Conservation (phyloP, 2,113 vertebrate genomes). For the Semicossyphus pulcher region DNA sequence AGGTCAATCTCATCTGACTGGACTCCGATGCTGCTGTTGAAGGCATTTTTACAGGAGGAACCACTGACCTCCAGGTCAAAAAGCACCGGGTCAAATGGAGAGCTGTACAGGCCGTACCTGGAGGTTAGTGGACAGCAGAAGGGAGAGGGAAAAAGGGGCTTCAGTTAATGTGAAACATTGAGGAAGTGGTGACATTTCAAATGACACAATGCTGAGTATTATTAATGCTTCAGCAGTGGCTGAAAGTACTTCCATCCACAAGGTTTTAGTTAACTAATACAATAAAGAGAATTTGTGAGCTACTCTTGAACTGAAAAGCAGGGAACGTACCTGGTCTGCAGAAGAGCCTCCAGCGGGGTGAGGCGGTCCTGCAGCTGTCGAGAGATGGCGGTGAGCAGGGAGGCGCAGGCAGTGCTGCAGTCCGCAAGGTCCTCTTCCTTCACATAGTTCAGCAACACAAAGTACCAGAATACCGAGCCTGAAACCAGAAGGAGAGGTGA, state of each 20-base stretch:
- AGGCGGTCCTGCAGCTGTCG: conserved; percentile 95
- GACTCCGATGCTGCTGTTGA: conserved; percentile 93
- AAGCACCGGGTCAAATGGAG: conserved; percentile 97
- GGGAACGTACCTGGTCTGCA: conserved; percentile 91
- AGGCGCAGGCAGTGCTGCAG: conserved; percentile 95
- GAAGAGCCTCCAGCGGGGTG: conserved; percentile 95
- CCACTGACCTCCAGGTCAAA: conserved; percentile 99
- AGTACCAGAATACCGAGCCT: conserved; percentile 99
- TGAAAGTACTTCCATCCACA: not conserved
- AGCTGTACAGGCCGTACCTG: conserved; percentile 98
- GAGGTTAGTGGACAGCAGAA: not conserved
- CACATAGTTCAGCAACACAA: conserved; percentile 97
- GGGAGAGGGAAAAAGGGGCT: too few relatives aligned
- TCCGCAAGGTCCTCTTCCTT: conserved; percentile 97
- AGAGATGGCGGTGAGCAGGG: conserved; percentile 93
- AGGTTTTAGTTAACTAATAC: not conserved
- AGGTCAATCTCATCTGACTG: conserved; percentile 99
- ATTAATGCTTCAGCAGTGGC: not conserved
- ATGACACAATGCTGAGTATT: too few relatives aligned
- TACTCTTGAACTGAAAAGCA: not conserved
- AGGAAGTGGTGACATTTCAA: too few relatives aligned
- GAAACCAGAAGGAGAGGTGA: conserved; percentile 5
- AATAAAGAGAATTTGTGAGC: not conserved
- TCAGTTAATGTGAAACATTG: not conserved
- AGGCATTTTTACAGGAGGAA: conserved; percentile 97